A percentile compares a stretch with the other conserved stretches of the same genome.
Evolutionary conservation across 2,888 invertebrate genomes (phyloP).

Genomic region (Dichetophora obliterata): DNA sequence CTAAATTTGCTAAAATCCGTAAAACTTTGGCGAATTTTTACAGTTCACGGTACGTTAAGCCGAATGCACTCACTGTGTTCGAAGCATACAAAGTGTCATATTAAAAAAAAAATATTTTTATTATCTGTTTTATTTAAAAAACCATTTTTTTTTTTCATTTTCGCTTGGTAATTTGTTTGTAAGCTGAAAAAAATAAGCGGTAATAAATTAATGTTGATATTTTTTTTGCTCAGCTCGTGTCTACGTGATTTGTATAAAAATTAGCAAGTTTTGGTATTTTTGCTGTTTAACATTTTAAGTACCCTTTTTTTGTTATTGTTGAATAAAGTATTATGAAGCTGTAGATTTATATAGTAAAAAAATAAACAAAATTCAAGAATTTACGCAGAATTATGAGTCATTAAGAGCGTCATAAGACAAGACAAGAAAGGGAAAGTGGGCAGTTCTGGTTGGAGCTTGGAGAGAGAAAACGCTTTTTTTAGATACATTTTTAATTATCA

Average conservation of each 20-base stretch:
- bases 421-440: not conserved
- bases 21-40: not conserved
- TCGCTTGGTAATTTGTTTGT: not conserved
- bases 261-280: constrained; percentile 3
- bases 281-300: not conserved
- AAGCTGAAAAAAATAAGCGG: not conserved
- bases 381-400: not conserved
- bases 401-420: not conserved
- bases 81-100: constrained; percentile 14
- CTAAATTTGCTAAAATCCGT: not conserved
- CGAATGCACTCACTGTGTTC: not conserved
- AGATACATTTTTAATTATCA: no score
- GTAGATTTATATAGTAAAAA: no score
- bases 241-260: constrained; percentile 22
- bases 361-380: no score
- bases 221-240: not conserved
- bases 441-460: no score
- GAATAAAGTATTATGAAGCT: not conserved
- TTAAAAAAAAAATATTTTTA: constrained; percentile 1
- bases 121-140: not conserved
- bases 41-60: not conserved
- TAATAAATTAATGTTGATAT: not conserved
- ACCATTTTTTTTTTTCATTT: not conserved
- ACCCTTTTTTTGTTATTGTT: not conserved
- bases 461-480: no score